Conservation (phyloP, 2,797 vertebrate genomes). For the Manis javanica region DNA sequence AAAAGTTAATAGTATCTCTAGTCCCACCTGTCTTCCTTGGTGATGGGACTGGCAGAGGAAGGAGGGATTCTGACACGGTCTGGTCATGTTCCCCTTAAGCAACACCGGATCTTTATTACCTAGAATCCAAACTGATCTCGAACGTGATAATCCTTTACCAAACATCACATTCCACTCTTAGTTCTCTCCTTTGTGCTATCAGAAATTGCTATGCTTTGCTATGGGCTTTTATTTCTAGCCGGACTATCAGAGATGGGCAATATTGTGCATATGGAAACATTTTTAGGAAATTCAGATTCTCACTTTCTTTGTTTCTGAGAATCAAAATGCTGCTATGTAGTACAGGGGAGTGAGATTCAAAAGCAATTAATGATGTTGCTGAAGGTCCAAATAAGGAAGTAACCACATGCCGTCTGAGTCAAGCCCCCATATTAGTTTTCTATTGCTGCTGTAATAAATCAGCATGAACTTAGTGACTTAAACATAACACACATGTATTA, state of each 20-base stretch:
- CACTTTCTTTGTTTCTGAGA: background rate
- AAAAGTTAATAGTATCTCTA: background rate
- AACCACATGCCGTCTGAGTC: background rate
- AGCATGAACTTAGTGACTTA: background rate
- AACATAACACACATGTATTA: background rate
- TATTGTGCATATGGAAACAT: background rate
- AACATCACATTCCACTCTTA: background rate
- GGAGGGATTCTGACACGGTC: background rate
- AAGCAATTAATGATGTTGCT: background rate
- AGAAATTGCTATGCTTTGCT: background rate
- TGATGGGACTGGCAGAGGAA: background rate
- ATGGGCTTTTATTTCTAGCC: conserved; percentile 25
- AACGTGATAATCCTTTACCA: background rate
- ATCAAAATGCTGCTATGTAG: background rate
- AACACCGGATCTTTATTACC: background rate
- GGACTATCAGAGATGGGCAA: background rate
- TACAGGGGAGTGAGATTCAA: background rate
- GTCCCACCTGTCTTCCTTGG: background rate
- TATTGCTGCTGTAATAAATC: background rate
- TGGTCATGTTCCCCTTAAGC: background rate
- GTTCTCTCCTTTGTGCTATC: background rate
- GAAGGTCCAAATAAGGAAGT: background rate
- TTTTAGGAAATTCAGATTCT: conserved; percentile 22
- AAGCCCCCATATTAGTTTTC: background rate
- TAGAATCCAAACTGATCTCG: background rate